Evolutionary conservation across 2,113 vertebrate genomes (phyloP), one percentile per base, ranked within the genome.

Genomic region (Alouatta palliata): DNA sequence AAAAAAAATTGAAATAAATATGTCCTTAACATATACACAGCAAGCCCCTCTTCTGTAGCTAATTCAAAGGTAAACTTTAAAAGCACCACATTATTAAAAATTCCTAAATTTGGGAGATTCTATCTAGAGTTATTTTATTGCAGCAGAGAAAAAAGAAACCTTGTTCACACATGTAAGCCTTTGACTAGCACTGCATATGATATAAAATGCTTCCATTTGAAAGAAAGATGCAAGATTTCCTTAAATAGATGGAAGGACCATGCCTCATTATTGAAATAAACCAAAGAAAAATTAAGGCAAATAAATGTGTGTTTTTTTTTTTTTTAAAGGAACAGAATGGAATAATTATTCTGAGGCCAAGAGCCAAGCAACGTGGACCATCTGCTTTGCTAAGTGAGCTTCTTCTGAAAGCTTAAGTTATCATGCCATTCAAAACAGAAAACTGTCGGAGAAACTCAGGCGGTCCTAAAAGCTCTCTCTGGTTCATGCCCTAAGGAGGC

Each of bases 271-370:
- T 82, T 54, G 43, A 79, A 92, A 96, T 86, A 97, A 95, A 96
- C 71, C 58, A 84, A 95, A 97, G 89, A 82, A 86, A 47, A 94
- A 92, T 0, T 2, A 96, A 66, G 54, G 56, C 68, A 75, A 71
- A 87, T 70, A 84, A 83, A 83, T n/a, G n/a, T n/a, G n/a, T 58
- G 0, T 32, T 14, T 66, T 3, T 66, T 6, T 66, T 64, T 66
- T 32, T 35, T 35, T 66, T 17, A 30, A 3, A 43, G 79, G 97
- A 83, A 70, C 20, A 91, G 96, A 91, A 87, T 49, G 89, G 90
- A 94, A 79, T 86, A 47, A 97, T 95, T 73, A 92, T 90, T 37
- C 86, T 90, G 94, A 96, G 95, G 94, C 94, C 95, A 96, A 90
- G 40, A 52, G 75, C 47, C 93, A 90, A 88, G 75, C 90, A 9